A percentile compares a stretch with the other conserved stretches of the same genome.
These are phyloP conservation scores for Tragopan temminckii DNA, from an alignment of 2,797 vertebrate species.

Conservation along the genomic window DNA sequence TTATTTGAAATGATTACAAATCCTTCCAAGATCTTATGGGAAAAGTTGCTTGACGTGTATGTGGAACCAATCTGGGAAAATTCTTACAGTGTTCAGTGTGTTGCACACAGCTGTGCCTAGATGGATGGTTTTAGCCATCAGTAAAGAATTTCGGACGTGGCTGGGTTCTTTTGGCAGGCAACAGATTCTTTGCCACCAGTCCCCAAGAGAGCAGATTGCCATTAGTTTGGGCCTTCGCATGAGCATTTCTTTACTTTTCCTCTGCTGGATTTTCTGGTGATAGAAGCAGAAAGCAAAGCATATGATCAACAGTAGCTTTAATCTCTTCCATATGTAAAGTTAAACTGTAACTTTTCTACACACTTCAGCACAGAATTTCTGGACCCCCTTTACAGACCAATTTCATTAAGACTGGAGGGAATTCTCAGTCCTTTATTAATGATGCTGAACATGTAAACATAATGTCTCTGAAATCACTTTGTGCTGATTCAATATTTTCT, in stretches of 20 bases:
- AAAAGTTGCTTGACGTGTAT: constrained; percentile 51
- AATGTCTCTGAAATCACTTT: neutral
- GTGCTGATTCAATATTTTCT: neutral
- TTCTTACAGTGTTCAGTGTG: neutral
- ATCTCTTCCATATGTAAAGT: neutral
- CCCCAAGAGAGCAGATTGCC: neutral
- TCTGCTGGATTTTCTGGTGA: neutral
- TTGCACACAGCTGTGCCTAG: constrained; percentile 51
- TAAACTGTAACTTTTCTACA: neutral
- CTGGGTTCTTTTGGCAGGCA: neutral
- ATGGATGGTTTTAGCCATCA: neutral
- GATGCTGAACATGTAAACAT: neutral
- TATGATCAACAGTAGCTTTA: neutral
- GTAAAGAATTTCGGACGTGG: neutral
- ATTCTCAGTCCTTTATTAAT: neutral
- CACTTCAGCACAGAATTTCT: neutral
- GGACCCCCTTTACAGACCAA: neutral
- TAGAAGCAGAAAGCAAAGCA: neutral
- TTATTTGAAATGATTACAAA: constrained; percentile 65
- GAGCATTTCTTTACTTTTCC: neutral
- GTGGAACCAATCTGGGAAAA: constrained; percentile 62
- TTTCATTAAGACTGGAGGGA: neutral
- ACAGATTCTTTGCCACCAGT: neutral
- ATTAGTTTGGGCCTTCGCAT: neutral
- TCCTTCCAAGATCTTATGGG: constrained; percentile 54